Conservation (phyloP, 2,797 vertebrate genomes). For the Poliocrania exsul region DNA sequence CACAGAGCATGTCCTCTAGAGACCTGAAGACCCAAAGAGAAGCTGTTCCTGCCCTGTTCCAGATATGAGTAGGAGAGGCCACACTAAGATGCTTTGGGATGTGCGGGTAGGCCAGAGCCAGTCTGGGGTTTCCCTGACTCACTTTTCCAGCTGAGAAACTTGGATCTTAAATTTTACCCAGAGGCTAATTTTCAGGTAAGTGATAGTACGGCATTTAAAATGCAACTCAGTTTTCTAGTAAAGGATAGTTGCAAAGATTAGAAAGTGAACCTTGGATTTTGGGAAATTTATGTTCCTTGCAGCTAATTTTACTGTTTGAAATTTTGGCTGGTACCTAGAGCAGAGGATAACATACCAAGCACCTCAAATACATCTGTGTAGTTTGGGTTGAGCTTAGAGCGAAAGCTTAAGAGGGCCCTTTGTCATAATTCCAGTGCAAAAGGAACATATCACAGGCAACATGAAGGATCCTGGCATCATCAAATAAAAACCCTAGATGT, state of each 20-base stretch:
- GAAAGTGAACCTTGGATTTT: not conserved
- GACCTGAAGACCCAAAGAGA: not conserved
- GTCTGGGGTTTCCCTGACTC: not conserved
- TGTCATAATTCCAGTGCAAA: not conserved
- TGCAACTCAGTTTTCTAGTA: not conserved
- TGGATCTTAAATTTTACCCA: not conserved
- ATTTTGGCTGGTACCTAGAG: not conserved
- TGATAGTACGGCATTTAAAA: not conserved
- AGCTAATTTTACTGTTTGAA: not conserved
- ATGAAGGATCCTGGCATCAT: not conserved
- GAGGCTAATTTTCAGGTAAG: not conserved
- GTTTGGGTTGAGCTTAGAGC: not conserved
- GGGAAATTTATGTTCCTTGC: not conserved
- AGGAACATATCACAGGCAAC: not conserved
- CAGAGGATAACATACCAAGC: not conserved
- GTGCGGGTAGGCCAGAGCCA: not conserved
- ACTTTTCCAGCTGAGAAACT: not conserved
- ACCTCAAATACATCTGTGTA: not conserved
- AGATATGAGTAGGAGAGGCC: not conserved
- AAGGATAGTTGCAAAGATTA: not conserved
- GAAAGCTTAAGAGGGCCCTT: not conserved
- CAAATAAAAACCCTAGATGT: not conserved
- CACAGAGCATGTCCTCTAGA: not conserved
- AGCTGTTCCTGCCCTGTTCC: not conserved
- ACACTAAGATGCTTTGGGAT: not conserved